phyloP scores from a whole-genome alignment of 2,113 vertebrate genomes.

The Casuarius casuarius region DNA sequence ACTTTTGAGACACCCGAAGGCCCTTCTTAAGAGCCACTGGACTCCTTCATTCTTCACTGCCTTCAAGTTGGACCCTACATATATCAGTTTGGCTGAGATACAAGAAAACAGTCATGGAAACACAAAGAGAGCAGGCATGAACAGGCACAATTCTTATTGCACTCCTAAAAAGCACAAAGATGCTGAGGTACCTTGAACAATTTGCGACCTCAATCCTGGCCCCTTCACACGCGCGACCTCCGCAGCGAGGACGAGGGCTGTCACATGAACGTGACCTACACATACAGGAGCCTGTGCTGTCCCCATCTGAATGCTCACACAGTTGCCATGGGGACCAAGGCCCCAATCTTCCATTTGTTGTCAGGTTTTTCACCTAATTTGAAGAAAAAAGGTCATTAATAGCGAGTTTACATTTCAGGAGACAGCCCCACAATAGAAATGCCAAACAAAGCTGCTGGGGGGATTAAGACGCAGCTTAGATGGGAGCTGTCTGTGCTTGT shows the following conservation, averaged over 20 bases:
- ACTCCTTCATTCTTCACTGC: background rate
- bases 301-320: slow-evolving; percentile 92
- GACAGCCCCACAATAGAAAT: slow-evolving; percentile 22
- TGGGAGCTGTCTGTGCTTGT: slow-evolving; percentile 42
- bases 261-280: slow-evolving; percentile 92
- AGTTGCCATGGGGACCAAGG: slow-evolving; percentile 93
- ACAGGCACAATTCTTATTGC: background rate
- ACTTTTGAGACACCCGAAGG: background rate
- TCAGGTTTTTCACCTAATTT: slow-evolving; percentile 91
- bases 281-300: slow-evolving; percentile 88
- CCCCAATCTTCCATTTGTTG: slow-evolving; percentile 86
- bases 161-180: background rate
- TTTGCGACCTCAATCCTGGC: slow-evolving; percentile 93
- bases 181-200: slow-evolving; percentile 88
- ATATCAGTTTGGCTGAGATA: background rate
- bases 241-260: slow-evolving; percentile 89
- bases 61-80: background rate
- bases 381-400: slow-evolving; percentile 23
- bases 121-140: background rate
- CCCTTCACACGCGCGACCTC: slow-evolving; percentile 88
- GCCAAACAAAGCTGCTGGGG: background rate
- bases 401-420: slow-evolving; percentile 46
- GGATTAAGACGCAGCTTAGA: slow-evolving; percentile 28
- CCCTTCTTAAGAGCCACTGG: background rate
- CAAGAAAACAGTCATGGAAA: background rate